Conservation (phyloP, 2,113 vertebrate species). For the Pluvialis apricaria region DNA sequence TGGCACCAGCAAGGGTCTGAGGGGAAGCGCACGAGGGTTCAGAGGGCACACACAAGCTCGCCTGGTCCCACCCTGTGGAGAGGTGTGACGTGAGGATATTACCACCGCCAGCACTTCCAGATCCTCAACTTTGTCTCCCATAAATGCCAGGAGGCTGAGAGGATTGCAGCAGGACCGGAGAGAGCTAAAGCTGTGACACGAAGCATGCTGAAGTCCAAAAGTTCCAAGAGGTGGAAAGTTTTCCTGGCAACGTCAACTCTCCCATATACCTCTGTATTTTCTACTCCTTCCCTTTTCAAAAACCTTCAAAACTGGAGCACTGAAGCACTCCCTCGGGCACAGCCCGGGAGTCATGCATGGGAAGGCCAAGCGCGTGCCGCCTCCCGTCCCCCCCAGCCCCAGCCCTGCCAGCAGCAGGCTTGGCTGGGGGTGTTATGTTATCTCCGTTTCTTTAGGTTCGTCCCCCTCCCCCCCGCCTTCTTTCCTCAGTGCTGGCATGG, state of each 20-base stretch:
- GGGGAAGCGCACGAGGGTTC: not conserved
- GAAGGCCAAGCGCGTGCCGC: too few species aligned
- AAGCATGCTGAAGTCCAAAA: not conserved
- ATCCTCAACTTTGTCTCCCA: not conserved
- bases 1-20: not conserved
- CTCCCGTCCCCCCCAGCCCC: not conserved
- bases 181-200: not conserved
- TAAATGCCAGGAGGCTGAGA: not conserved
- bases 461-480: too few species aligned
- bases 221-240: not conserved
- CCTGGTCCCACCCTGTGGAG: not conserved
- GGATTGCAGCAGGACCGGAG: accelerated
- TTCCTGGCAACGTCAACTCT: not conserved
- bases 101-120: not conserved
- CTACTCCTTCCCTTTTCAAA: not conserved
- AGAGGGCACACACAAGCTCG: not conserved
- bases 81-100: not conserved
- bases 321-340: not conserved
- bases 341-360: not conserved
- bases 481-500: too few species aligned
- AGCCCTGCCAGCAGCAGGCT: not conserved
- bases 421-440: too few species aligned
- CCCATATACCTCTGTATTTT: not conserved
- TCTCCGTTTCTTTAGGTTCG: too few species aligned
- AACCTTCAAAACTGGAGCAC: not conserved